Conservation (phyloP, 2,113 vertebrate genomes). For the Gallinago jamesoni region DNA sequence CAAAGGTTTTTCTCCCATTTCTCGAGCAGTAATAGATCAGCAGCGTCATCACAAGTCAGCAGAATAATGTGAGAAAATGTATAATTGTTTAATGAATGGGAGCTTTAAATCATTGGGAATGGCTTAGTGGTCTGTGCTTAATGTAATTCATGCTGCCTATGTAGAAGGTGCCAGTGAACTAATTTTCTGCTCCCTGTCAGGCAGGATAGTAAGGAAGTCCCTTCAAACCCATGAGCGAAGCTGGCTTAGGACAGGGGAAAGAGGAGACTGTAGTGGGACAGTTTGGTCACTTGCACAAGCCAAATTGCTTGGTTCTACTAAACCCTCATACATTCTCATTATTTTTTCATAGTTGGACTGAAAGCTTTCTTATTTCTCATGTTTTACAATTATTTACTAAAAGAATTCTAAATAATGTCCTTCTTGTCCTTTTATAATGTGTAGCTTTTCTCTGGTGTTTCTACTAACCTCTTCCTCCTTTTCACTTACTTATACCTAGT, state of each 20-base stretch:
- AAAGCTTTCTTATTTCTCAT: not conserved
- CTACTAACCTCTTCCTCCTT: not conserved
- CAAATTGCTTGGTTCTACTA: not conserved
- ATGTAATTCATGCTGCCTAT: not conserved
- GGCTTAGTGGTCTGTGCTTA: not conserved
- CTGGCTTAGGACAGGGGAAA: not conserved
- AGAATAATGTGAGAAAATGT: not conserved
- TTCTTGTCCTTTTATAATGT: not conserved
- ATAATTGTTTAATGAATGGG: not conserved
- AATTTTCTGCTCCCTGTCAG: not conserved
- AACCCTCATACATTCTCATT: not conserved
- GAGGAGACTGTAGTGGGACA: not conserved
- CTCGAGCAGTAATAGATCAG: not conserved
- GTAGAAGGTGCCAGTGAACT: not conserved
- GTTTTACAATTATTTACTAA: not conserved
- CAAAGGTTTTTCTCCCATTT: not conserved
- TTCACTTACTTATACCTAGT: not conserved
- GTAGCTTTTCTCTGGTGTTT: not conserved
- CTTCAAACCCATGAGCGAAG: not conserved
- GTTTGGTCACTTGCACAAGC: not conserved
- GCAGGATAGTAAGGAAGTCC: not conserved
- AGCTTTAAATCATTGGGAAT: not conserved
- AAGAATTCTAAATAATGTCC: not conserved
- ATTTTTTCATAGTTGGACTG: not conserved
- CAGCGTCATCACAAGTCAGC: not conserved